Evolutionary conservation across 2,113 vertebrate genomes (phyloP), one percentile per base, ranked within the genome.

Genomic region (Scomber scombrus): DNA sequence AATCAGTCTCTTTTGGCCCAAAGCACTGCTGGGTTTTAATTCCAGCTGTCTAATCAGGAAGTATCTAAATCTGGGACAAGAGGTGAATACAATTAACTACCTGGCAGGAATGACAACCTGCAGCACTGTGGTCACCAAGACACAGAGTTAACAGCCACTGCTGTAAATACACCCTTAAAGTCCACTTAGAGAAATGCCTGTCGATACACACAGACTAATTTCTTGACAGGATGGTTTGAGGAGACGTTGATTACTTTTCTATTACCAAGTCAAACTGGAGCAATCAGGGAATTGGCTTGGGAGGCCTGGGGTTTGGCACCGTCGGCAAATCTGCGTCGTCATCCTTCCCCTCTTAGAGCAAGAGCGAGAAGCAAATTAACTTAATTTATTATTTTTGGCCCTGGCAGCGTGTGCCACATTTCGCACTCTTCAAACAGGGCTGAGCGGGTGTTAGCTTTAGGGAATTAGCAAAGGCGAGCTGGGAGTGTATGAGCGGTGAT

Each of bases 381-480:
- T 89, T 90, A 87, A 93, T 92, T 86, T 94, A 91, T 94, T 95
- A 91, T 91, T 91, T 92, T 92, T 94, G 93, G 93, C 94, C 77
- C 73, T 10, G 1, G 67, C 68, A 23, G 68, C 69, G 3, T 80
- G 79, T 89, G 84, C 75, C 91, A 80, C 80, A 84, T 87, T 86
- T 91, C 65, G n/a, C 86, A 88, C 88, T 80, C 86, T 71, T 60
- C 79, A 70, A 85, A 76, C 84, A 78, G 75, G 62, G 84, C 82
- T 23, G 85, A 71, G 75, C 70, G 65, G n/a, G 63, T 86, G 92
- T 81, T 88, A 80, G 79, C 88, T 86, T 86, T 70, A 29, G 90
- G 81, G 88, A 92, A 84, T 93, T 84, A 85, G 87, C 71, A 66
- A 73, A 75, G 29, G 26, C 34, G 23, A 86, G 75, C 21, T 56